Evolutionary conservation across 2,113 vertebrate genomes (phyloP), one percentile per base, ranked within the genome.

Genomic region (Capreolus pygargus): DNA sequence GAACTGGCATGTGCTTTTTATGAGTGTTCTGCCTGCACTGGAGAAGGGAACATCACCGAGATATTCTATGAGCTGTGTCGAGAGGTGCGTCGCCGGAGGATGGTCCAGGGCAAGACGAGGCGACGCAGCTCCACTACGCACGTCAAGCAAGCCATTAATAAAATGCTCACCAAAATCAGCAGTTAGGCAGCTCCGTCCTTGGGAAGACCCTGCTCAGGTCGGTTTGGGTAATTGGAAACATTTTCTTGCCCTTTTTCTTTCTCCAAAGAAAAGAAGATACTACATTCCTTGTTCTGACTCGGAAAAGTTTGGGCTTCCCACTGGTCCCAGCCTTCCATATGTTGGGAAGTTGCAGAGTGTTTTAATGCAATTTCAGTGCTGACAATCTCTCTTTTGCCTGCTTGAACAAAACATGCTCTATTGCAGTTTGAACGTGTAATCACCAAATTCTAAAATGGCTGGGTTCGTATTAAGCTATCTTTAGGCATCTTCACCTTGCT

Each of bases 91-190:
- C 99, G 99, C 14, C 98, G 99, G 28, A 99, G 99, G 9, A 99
- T 99, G 94, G 99, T 99, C 33, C 99, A 99, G 98, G 99, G 99
- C 97, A 99, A 99, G 98, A 99, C 99, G 1, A 98, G 99, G 15
- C 99, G 99, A 74, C 99, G 99, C 93, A 99, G 99, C 98, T 99
- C 99, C 76, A 99, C 99, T 97, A 99, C 99, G 0, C 99, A 99
- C 0, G 99, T 99, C 98, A 99, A 99, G 96, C 99, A 99, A 98
- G 99, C 99, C 97, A 99, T 99, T 98, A 99, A 99, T 98, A 99
- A 99, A 99, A 99, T 99, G 99, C 99, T 99, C 43, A 99, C 99
- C 97, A 99, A 99, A 98, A 99, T 99, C 98, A 99, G 99, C 99
- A 99, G 99, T 98, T 99, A 99, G 98, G 98, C 86, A 19, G 61